Evolutionary conservation across 2,888 invertebrate genomes (phyloP), one percentile per base, ranked within the genome.

Genomic region (Halictus ligatus): DNA sequence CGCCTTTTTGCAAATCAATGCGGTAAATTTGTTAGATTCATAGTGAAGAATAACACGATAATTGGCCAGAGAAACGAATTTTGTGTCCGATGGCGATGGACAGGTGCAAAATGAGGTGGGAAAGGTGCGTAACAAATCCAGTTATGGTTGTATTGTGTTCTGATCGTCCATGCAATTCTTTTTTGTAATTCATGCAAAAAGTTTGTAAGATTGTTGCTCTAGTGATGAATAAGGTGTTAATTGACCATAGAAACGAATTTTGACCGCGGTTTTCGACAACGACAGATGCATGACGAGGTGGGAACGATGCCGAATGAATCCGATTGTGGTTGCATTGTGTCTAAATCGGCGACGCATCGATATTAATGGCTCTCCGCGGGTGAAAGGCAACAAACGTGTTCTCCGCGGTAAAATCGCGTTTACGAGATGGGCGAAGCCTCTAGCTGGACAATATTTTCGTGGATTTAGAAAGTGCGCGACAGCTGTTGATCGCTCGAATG

Each of bases 311-410:
- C 13, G 6, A 13, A 25, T 13, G 25, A 60, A 60, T 6, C 8
- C 6, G 60, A 25, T 25, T 60, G 13, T 60, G 13, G 25, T 60
- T 25, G 60, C 60, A 60, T 60, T 60, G 60, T 60, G 60, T 25
- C 60, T 13, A 13, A 60, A 25, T 60, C 60, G 25, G 25, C 60
- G 60, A 71, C 71, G 29, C 50, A 18, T 73, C 71, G 77, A 43
- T 64, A 58, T 75, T 58, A 58, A 43, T 25, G n/a, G 40, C 15
- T 72, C 54, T 6, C 58, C 25, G 40, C 13, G 43, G 25, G 18
- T 74, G 81, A 80, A 85, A 88, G 80, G 54, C 21, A 50, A 21
- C 64, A 5, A 5, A 21, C 50, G 48, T 77, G 48, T 46, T 25
- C 69, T 64, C 18, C 48, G 29, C 43, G 67, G 46, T 43, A 18